These are phyloP conservation scores for Solenopsis invicta DNA, from an alignment of 1,140 invertebrate genomes.

Conservation along the genomic window DNA sequence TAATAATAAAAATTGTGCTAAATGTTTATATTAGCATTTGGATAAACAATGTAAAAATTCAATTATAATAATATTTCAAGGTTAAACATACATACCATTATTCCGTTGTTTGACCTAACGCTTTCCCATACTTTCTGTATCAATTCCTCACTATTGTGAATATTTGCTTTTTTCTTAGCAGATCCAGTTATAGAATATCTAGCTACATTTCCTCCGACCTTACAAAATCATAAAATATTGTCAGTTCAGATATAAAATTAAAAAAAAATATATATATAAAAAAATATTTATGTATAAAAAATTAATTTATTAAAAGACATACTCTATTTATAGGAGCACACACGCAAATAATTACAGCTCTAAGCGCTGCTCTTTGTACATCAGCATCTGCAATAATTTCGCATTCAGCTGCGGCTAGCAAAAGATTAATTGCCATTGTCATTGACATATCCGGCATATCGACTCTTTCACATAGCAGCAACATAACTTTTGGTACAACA, in stretches of 20 bases:
- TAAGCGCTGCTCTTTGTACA: slow-evolving; percentile 95
- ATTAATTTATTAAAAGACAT: slow-evolving; percentile 59
- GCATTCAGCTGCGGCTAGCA: slow-evolving; percentile 95
- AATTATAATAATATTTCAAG: too few relatives aligned
- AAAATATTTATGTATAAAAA: too few relatives aligned
- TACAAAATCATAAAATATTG: slow-evolving; percentile 1
- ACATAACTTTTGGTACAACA: slow-evolving; percentile 95
- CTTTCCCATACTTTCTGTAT: slow-evolving; percentile 97
- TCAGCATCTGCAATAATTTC: slow-evolving; percentile 96
- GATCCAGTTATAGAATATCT: slow-evolving; percentile 90
- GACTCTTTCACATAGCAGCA: slow-evolving; percentile 93
- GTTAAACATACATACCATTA: slow-evolving; percentile 91
- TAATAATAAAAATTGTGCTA: too few relatives aligned
- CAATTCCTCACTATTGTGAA: slow-evolving; percentile 93
- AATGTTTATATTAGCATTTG: too few relatives aligned
- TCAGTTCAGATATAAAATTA: too few relatives aligned
- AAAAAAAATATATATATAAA: too few relatives aligned
- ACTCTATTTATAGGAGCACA: slow-evolving; percentile 96
- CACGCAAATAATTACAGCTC: slow-evolving; percentile 96
- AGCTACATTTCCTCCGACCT: slow-evolving; percentile 89
- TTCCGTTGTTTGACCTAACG: slow-evolving; percentile 97
- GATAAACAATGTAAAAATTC: too few relatives aligned
- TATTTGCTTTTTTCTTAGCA: slow-evolving; percentile 91
- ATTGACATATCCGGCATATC: slow-evolving; percentile 92
- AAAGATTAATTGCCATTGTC: slow-evolving; percentile 92